phyloP scores from a whole-genome alignment of 2,888 invertebrate genomes.

The Galeopsomyia nigrocyanea region DNA sequence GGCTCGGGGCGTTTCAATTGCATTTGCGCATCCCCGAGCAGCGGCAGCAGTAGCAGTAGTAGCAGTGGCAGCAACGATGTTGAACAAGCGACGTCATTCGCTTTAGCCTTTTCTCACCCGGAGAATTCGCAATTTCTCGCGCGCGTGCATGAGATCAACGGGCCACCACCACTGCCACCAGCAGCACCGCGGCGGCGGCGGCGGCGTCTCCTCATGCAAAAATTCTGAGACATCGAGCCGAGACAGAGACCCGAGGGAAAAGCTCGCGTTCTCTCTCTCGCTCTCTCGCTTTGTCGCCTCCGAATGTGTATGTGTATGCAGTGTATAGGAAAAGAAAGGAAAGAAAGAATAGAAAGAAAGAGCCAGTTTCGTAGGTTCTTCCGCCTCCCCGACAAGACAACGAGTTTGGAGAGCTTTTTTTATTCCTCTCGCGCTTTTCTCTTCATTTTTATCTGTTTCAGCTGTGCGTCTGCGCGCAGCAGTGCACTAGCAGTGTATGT shows the following conservation, averaged over 20 bases:
- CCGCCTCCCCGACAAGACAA: too few species aligned
- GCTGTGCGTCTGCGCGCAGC: too few species aligned
- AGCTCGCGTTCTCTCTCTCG: not conserved
- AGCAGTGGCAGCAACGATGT: too few species aligned
- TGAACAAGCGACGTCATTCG: constrained; percentile 15
- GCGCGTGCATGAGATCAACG: constrained; percentile 46
- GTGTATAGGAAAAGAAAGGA: constrained; percentile 9
- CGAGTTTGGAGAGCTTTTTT: constrained; percentile 6
- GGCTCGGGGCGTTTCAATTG: constrained; percentile 55
- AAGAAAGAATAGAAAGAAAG: not conserved
- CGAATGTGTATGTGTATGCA: not conserved
- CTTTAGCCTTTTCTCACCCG: not conserved
- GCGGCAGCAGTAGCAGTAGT: too few species aligned
- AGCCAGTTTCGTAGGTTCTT: not conserved
- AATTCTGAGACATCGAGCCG: constrained; percentile 25
- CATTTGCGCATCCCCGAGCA: constrained; percentile 18
- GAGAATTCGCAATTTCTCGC: constrained; percentile 58
- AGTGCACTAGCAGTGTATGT: too few species aligned
- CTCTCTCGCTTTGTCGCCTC: constrained; percentile 8
- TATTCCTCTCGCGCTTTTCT: not conserved
- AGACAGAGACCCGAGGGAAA: constrained; percentile 24
- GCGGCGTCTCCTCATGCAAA: constrained; percentile 14
- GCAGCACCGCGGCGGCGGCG: constrained; percentile 10
- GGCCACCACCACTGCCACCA: constrained; percentile 20
- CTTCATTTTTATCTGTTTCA: too few species aligned